Base-by-base conservation (phyloP, 1,140 invertebrate genomes). In the Lordiphosa mommai region DNA sequence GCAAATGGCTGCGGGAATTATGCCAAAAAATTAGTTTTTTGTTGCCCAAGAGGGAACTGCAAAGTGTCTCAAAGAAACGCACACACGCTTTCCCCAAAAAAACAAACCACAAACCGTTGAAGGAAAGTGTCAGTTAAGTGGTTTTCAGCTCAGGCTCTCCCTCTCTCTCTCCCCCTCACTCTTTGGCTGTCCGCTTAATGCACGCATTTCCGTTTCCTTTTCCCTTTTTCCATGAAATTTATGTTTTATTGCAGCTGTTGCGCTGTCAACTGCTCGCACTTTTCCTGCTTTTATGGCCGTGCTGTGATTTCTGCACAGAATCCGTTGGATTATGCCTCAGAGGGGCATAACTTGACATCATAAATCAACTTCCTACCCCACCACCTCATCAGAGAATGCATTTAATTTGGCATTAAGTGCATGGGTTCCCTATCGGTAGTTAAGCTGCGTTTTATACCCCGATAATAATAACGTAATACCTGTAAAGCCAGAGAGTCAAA, bases 341-440 rank as follows among this genome's bases (percentile, higher is more conserved):
- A 71, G 58, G 52, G 63, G 57, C 63, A 67, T 67, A 70, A 66
- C 61, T 71, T 48, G 56, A 59, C 36, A 71, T 67, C 67, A 66
- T 71, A 71, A 71, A 71, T 59, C 67, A 59, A 37, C 61, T 56
- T 61, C 66, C 61, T 27, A 2, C 17, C 17, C 13, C 32, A 2
- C 47, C 34, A 16, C 4, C 36, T 23, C 20, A 9, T 16, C 30
- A 12, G 12, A 30, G 34, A 57, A 32, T 67, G 67, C 63, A 71
- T 71, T 71, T 71, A 71, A 71, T 71, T 71, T 61, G 51, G 63
- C 63, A 67, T 71, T 71, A 67, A 71, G 52, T 71, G 67, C 67
- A 71, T 71, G 67, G 56, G 63, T 53, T 55, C 44, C 10, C 40
- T 27, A 43, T 43, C 20, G 20, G n/a, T 12, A 20, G 20, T 43